These are phyloP conservation scores for Spodoptera exigua DNA, from an alignment of 2,888 invertebrate genomes.

Conservation along the genomic window DNA sequence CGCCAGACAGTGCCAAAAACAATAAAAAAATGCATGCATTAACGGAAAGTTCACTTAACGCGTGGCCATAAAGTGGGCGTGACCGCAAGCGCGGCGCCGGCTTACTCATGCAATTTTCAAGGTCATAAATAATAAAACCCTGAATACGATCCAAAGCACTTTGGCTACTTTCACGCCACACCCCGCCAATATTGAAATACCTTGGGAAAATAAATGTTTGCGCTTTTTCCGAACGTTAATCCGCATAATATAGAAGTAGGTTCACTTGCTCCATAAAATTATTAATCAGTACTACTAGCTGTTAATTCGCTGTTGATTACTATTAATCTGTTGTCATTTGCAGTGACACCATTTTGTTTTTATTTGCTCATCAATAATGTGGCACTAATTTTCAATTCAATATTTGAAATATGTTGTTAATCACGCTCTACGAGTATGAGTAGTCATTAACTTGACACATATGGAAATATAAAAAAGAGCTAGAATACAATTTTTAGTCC, in stretches of 20 bases:
- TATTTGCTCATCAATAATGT: no score
- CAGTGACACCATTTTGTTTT: neutral
- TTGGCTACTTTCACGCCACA: constrained; percentile 89
- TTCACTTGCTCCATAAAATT: no score
- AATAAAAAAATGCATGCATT: constrained; percentile 74
- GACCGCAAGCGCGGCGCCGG: constrained; percentile 85
- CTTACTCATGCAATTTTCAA: constrained; percentile 88
- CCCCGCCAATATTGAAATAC: constrained; percentile 79
- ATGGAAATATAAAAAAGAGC: no score
- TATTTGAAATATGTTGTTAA: no score
- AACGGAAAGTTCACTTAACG: constrained; percentile 82
- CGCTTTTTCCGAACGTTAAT: constrained; percentile 47
- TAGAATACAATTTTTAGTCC: no score
- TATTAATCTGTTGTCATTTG: constrained; percentile 6
- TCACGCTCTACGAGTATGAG: no score
- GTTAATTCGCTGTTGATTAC: constrained; percentile 24
- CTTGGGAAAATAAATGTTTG: constrained; percentile 65
- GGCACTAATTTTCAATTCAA: no score
- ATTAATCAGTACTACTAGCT: neutral
- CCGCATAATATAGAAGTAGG: constrained; percentile 15
- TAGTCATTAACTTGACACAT: no score
- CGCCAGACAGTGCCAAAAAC: constrained; percentile 73
- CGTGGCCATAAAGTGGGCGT: constrained; percentile 85
- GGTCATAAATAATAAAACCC: constrained; percentile 88
- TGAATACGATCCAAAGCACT: constrained; percentile 86